phyloP scores from a whole-genome alignment of 2,113 vertebrate species.

The Regulus satrapa region DNA sequence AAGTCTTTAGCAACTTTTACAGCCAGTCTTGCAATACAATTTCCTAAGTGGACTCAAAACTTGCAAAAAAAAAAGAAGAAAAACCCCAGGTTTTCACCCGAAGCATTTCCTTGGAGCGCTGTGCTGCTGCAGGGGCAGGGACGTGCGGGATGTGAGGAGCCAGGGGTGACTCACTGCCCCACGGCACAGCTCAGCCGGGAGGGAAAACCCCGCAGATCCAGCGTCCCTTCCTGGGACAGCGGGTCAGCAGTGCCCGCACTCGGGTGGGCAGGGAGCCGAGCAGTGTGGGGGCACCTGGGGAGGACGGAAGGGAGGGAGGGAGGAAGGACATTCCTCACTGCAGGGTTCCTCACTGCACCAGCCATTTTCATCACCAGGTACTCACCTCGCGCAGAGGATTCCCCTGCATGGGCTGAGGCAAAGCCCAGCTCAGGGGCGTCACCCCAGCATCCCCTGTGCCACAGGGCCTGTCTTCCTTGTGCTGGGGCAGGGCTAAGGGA shows the following conservation, averaged over 20 bases:
- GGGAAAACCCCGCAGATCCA: rapidly evolving
- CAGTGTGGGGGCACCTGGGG: rapidly evolving
- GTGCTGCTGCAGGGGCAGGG: not conserved
- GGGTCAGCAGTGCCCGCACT: rapidly evolving
- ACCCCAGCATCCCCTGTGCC: not conserved
- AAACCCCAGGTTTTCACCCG: not conserved
- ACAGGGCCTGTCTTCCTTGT: not conserved
- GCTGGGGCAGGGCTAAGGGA: not conserved
- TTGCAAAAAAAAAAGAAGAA: not conserved
- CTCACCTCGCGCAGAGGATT: not conserved
- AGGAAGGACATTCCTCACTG: rapidly evolving
- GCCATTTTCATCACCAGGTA: not conserved
- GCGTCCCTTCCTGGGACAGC: rapidly evolving
- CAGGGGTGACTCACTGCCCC: not conserved
- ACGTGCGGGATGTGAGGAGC: not conserved
- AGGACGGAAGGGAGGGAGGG: not conserved
- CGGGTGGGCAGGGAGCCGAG: rapidly evolving
- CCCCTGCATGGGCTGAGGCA: not conserved
- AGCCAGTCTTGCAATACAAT: conserved; percentile 18
- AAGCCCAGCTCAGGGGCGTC: not conserved
- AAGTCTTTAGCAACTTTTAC: conserved; percentile 55
- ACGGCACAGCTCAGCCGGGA: not conserved
- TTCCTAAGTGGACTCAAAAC: conserved; percentile 1
- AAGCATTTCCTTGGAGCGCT: not conserved
- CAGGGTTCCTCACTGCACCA: too few relatives aligned